Evolutionary conservation across 2,888 invertebrate species (phyloP).

Genomic region (Drosophila phalerata): DNA sequence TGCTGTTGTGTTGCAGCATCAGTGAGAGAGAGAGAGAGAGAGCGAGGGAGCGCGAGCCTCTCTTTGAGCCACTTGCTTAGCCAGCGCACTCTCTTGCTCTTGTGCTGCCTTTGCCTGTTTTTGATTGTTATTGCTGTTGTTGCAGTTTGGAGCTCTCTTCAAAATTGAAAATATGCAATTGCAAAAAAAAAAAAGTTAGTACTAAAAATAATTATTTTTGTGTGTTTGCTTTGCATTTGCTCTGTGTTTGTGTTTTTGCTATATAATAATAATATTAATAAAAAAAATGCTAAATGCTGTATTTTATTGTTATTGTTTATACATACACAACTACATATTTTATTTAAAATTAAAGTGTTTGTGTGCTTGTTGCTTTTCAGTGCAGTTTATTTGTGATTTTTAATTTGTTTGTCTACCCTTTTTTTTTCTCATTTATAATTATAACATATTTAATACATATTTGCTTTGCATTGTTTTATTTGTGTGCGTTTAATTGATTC

Average conservation of each 20-base stretch:
- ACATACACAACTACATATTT: not conserved
- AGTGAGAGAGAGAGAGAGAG: conserved; percentile 5
- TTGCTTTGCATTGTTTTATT: conserved; percentile 16
- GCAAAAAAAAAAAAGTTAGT: conserved; percentile 47
- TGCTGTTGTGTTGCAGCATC: conserved; percentile 33
- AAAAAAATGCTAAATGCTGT: conserved; percentile 28
- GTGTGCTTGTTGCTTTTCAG: not conserved
- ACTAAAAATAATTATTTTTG: conserved; percentile 36
- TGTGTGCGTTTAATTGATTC: conserved; percentile 34
- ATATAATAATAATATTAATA: conserved; percentile 17
- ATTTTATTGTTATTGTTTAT: conserved; percentile 37
- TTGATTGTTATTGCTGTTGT: conserved; percentile 15
- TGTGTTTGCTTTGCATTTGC: conserved; percentile 23
- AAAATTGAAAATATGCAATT: conserved; percentile 41
- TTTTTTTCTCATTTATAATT: conserved; percentile 7
- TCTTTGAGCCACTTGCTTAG: conserved; percentile 26
- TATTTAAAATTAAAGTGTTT: not conserved
- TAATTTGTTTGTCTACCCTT: conserved; percentile 3
- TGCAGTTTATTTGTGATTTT: not conserved
- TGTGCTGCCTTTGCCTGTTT: conserved; percentile 20
- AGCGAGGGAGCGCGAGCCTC: conserved; percentile 22
- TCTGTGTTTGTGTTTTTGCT: conserved; percentile 10
- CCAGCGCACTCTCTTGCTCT: conserved; percentile 39
- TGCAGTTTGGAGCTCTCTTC: conserved; percentile 32
- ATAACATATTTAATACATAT: conserved; percentile 7